These are phyloP conservation scores for Epirrhoe alternata DNA, from an alignment of 2,888 invertebrate genomes.

Conservation along the genomic window DNA sequence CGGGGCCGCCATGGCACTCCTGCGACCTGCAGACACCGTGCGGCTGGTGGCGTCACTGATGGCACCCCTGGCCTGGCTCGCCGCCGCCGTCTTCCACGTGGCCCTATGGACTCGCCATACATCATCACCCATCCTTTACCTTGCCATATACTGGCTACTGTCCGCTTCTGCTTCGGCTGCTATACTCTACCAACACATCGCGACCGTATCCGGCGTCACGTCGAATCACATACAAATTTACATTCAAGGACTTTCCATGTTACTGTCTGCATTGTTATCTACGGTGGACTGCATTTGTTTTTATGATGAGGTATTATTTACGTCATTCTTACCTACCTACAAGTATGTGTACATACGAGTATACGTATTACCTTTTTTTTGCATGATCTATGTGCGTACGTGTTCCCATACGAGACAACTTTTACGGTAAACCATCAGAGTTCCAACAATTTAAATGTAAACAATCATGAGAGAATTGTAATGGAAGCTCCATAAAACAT, in stretches of 20 bases:
- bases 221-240: constrained; percentile 62
- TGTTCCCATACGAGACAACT: not conserved
- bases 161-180: constrained; percentile 64
- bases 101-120: constrained; percentile 71
- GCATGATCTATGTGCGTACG: not conserved
- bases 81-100: constrained; percentile 73
- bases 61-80: constrained; percentile 73
- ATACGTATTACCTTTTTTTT: not conserved
- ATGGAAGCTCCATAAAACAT: constrained; percentile 15
- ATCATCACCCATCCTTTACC: constrained; percentile 74
- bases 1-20: constrained; percentile 64
- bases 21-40: constrained; percentile 63
- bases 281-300: constrained; percentile 74
- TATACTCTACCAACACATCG: constrained; percentile 61
- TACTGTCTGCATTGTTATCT: constrained; percentile 64
- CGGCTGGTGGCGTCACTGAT: constrained; percentile 64
- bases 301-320: constrained; percentile 72
- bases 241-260: constrained; percentile 60
- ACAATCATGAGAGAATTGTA: constrained; percentile 10
- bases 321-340: not conserved
- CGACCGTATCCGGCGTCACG: constrained; percentile 44
- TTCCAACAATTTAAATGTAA: constrained; percentile 12
- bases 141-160: constrained; percentile 77
- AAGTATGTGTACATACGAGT: too few relatives aligned
- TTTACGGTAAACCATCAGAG: not conserved